Conservation (phyloP, 2,888 invertebrate species). For the Crepidodera aurea region DNA sequence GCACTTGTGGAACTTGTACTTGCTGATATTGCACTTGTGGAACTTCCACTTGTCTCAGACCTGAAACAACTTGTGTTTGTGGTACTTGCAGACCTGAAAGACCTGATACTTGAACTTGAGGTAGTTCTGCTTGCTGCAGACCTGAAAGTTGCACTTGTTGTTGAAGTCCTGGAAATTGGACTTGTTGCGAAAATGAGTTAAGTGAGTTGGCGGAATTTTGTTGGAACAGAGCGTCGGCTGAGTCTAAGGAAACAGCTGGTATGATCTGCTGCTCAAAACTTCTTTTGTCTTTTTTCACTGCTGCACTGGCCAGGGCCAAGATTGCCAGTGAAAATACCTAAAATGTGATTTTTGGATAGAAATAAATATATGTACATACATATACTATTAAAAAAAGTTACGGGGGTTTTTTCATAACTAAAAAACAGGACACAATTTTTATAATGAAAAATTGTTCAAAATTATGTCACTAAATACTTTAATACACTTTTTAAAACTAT, state of each 20-base stretch:
- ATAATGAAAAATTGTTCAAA: too few relatives aligned
- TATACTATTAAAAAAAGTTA: too few relatives aligned
- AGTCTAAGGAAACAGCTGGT: slow-evolving; percentile 10
- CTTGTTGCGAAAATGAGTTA: too few relatives aligned
- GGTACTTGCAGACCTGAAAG: not conserved
- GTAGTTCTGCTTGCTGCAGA: not conserved
- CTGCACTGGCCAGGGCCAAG: slow-evolving; percentile 10
- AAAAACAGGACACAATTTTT: too few relatives aligned
- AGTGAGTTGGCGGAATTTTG: not conserved
- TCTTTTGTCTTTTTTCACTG: slow-evolving; percentile 10
- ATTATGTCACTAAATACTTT: too few relatives aligned
- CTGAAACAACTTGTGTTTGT: not conserved
- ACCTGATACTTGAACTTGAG: slow-evolving; percentile 4
- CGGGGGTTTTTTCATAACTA: too few relatives aligned
- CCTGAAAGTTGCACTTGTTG: too few relatives aligned
- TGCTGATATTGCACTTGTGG: not conserved
- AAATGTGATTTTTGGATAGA: too few relatives aligned
- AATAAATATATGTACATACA: too few relatives aligned
- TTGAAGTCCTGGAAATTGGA: too few relatives aligned
- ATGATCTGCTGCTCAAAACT: not conserved
- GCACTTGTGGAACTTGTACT: not conserved
- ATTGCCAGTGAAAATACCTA: slow-evolving; percentile 8
- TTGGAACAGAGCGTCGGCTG: not conserved
- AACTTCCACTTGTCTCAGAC: not conserved
- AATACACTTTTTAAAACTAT: too few relatives aligned